Percentiles rank a stretch among this genome's conserved stretches.
These are phyloP conservation scores for Caenorhabditis virilis DNA, from an alignment of 2,888 invertebrate species.

Conservation along the genomic window DNA sequence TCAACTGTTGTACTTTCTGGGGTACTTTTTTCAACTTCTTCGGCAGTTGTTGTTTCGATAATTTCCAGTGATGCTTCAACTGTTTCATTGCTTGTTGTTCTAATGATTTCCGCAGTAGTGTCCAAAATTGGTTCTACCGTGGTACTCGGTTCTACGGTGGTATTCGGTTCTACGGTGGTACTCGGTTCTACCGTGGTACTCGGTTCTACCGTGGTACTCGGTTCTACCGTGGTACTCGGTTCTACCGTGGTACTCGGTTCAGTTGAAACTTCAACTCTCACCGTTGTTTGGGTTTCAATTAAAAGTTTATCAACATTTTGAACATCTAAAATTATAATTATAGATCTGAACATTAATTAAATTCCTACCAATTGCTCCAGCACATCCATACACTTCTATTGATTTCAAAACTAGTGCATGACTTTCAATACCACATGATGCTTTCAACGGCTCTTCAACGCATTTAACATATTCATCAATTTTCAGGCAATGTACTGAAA, in stretches of 20 bases:
- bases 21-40: conserved; percentile 2
- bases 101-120: no score
- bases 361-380: conserved; percentile 15
- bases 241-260: no score
- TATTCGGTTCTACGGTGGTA: no score
- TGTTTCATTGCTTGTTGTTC: no score
- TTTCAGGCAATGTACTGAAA: conserved; percentile 26
- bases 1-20: background rate
- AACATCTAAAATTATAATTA: no score
- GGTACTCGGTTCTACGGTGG: no score
- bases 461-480: conserved; percentile 29
- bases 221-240: no score
- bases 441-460: conserved; percentile 22
- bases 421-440: conserved; percentile 20
- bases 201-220: no score
- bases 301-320: conserved; percentile 19
- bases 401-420: conserved; percentile 27
- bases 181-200: no score
- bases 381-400: conserved; percentile 26
- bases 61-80: background rate
- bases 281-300: conserved; percentile 4
- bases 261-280: no score
- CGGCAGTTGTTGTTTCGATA: conserved; percentile 6
- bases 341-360: no score
- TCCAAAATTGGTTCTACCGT: no score